Base-by-base conservation (phyloP, 2,888 invertebrate genomes). In the Apamea anceps region DNA sequence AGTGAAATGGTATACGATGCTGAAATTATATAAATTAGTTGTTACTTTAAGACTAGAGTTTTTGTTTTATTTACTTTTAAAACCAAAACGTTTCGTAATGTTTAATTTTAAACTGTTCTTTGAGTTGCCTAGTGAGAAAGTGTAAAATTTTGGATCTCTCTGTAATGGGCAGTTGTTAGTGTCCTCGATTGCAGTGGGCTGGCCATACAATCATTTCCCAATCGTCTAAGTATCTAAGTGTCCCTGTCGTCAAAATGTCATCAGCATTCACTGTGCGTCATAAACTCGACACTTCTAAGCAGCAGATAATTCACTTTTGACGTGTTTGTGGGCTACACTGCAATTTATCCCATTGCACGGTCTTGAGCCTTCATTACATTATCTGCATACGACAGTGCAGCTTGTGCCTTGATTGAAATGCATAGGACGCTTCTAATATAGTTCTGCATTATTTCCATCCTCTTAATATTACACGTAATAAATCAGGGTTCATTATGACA, bases 201-300 rank as follows among this genome's bases (percentile, higher is more conserved):
- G 72, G 37, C 28, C 70, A 67, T 68, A 78, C 80, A 84, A 88
- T 86, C 76, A 85, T 83, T 87, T 87, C 80, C 79, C 77, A 84
- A 90, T 82, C 73, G 72, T 51, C 70, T 82, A 79, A 81, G 72
- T 86, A 85, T 75, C 77, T 87, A 87, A 90, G 81, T 76, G 82
- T 77, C 77, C 79, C 72, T 82, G 89, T 93, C 92, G 90, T 93
- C 90, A 91, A 89, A 91, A 92, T 89, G 88, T 86, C 92, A 93
- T 93, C 91, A 93, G 85, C 84, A 91, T 91, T 92, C 90, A 89
- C 81, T 82, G 82, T 81, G 85, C 84, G 81, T 81, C 88, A 87
- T 85, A 57, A 75, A 77, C 82, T 73, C 80, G 75, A 84, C 79
- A 88, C 80, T 81, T 81, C 79, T 85, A 81, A 84, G 81, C 90